phyloP scores from a whole-genome alignment of 2,113 vertebrate species.

The Hiodon alosoides region DNA sequence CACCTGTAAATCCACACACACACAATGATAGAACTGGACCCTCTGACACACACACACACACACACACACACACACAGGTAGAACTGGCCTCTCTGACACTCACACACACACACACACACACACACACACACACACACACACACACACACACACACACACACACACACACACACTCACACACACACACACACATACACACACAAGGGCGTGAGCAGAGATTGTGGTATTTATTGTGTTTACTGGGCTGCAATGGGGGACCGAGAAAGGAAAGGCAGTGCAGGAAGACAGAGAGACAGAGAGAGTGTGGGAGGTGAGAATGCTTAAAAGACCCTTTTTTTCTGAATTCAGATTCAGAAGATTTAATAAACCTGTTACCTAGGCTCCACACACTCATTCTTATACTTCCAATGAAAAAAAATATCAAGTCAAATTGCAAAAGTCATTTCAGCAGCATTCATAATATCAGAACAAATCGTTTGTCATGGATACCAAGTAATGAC shows the following conservation, averaged over 20 bases:
- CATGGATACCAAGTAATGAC: too few relatives aligned
- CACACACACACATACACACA: too few relatives aligned
- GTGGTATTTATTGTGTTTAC: background rate
- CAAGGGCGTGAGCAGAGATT: too few relatives aligned
- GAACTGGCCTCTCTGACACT: background rate
- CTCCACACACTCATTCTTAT: background rate
- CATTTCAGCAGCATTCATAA: background rate
- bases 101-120: background rate
- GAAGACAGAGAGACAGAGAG: constrained; percentile 5
- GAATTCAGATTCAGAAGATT: constrained; percentile 7
- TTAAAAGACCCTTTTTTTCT: background rate
- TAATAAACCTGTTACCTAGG: constrained; percentile 9
- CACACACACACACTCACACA: background rate
- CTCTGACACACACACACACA: background rate
- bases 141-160: too few relatives aligned
- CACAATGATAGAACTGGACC: background rate
- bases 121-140: background rate
- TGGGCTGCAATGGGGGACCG: background rate
- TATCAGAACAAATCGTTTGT: too few relatives aligned
- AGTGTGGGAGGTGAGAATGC: constrained; percentile 13
- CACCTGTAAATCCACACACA: too few relatives aligned
- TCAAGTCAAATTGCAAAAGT: background rate
- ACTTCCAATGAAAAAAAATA: background rate
- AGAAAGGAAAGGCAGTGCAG: background rate
- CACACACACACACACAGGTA: constrained; percentile 2